Evolutionary conservation across 1,140 invertebrate genomes (phyloP), one percentile per base, ranked within the genome.

Genomic region (Magallana ariakensis): DNA sequence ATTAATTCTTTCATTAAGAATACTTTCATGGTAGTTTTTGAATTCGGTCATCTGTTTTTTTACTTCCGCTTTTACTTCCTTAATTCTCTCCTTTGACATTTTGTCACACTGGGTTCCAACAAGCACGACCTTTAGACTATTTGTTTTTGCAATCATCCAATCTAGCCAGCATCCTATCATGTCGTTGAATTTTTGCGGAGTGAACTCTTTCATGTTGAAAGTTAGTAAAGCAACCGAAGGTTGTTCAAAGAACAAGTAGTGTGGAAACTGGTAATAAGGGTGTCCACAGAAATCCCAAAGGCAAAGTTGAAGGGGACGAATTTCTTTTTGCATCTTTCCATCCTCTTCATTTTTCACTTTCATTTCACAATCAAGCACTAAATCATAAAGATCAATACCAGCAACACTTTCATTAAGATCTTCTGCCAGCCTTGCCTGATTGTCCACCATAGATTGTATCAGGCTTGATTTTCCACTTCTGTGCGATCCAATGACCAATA

Each of bases 241-340:
- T 75, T 92, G 92, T 75, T 94, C 92, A 22, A 94, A 90, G 87
- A 94, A 94, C 53, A 92, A 75, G 80, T 92, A 92, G 83, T 94
- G 92, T 0, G 92, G 92, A 85, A 89, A 93, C n/a, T 91, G 83
- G 87, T 94, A 94, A 85, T 91, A 92, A 1, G 91, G 89, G 83
- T 93, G 88, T 6, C 93, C 93, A 84, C 92, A 93, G 57, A 93
- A 92, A 75, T 94, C 93, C 93, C 93, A 94, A 54, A 94, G 85
- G 81, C 90, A 91, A 54, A 94, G 80, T 33, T 94, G 89, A 10
- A 94, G 85, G 11, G 89, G 57, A 16, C 58, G 55, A 26, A 60
- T 33, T 62, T 62, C 53, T 15, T 54, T 84, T 54, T 56, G 33
- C 33, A 54, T 83, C 81, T 90, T 89, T 15, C 90, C 90, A 46